Conservation (phyloP, 2,888 invertebrate species). For the Tanytarsus gracilentus region DNA sequence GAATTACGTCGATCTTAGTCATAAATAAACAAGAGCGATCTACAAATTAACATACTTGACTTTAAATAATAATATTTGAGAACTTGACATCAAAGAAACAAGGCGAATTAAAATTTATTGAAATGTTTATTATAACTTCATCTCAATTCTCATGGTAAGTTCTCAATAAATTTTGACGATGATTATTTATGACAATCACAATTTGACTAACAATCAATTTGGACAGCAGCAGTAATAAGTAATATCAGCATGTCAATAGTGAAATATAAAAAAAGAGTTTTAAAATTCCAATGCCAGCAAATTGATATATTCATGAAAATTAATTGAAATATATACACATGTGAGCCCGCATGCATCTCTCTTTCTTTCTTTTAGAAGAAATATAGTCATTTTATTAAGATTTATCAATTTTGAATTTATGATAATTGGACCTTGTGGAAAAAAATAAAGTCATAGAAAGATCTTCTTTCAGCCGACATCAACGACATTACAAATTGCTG, state of each 20-base stretch:
- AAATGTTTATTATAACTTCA: slow-evolving; percentile 16
- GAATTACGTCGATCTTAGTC: too few species aligned
- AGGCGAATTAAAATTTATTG: not conserved
- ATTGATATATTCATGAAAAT: slow-evolving; percentile 9
- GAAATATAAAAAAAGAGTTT: slow-evolving; percentile 19
- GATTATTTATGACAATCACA: slow-evolving; percentile 22
- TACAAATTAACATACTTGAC: too few species aligned
- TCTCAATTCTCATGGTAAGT: slow-evolving; percentile 2
- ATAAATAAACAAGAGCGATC: too few species aligned
- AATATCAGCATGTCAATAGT: too few species aligned
- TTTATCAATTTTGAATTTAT: slow-evolving; percentile 26
- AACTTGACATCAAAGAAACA: too few species aligned
- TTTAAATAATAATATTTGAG: too few species aligned
- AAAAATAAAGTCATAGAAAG: too few species aligned
- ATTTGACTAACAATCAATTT: not conserved
- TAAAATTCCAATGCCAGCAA: slow-evolving; percentile 19
- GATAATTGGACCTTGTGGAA: slow-evolving; percentile 24
- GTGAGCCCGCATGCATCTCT: not conserved
- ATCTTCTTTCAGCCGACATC: too few species aligned
- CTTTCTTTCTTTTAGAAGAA: too few species aligned
- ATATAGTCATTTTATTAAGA: slow-evolving; percentile 20
- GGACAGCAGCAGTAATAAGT: not conserved
- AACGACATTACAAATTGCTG: too few species aligned
- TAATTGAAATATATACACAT: slow-evolving; percentile 7
- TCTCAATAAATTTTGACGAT: not conserved